These are phyloP conservation scores for Pardosa pseudoannulata DNA, from an alignment of 2,888 invertebrate species.

Conservation along the genomic window DNA sequence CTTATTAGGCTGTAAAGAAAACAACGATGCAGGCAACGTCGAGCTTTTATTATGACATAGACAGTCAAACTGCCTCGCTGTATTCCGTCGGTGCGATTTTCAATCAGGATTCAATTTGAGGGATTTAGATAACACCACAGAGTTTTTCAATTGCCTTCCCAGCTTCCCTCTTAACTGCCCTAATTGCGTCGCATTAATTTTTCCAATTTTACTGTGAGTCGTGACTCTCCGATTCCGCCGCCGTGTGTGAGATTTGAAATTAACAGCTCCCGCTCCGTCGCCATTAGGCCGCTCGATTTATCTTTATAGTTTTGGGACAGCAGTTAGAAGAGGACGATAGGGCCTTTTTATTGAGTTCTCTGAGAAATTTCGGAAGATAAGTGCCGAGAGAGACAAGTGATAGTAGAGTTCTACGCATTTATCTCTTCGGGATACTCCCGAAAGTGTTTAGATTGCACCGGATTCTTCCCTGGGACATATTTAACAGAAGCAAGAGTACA, in stretches of 20 bases:
- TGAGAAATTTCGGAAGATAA: background rate
- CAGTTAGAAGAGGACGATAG: background rate
- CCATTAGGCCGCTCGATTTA: background rate
- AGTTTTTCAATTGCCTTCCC: background rate
- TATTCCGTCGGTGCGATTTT: background rate
- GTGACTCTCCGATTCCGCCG: background rate
- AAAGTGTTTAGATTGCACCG: too few relatives aligned
- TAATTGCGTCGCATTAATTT: background rate
- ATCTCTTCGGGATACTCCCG: too few relatives aligned
- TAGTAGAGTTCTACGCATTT: too few relatives aligned
- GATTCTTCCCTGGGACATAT: too few relatives aligned
- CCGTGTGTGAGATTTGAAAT: slow-evolving; percentile 2
- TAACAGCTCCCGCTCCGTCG: background rate
- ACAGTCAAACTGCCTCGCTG: too few relatives aligned
- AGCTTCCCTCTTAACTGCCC: background rate
- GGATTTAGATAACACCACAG: background rate
- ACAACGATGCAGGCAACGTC: too few relatives aligned
- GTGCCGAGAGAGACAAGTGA: too few relatives aligned
- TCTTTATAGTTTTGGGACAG: background rate
- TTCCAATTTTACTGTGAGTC: background rate
- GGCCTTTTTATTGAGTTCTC: background rate
- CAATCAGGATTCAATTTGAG: background rate
- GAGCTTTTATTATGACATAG: too few relatives aligned
- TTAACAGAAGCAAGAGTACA: too few relatives aligned
- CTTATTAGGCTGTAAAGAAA: too few relatives aligned